Percentiles rank a stretch among this genome's conserved stretches.
Evolutionary conservation across 2,797 vertebrate genomes (phyloP).

Genomic region (Tapera naevia): DNA sequence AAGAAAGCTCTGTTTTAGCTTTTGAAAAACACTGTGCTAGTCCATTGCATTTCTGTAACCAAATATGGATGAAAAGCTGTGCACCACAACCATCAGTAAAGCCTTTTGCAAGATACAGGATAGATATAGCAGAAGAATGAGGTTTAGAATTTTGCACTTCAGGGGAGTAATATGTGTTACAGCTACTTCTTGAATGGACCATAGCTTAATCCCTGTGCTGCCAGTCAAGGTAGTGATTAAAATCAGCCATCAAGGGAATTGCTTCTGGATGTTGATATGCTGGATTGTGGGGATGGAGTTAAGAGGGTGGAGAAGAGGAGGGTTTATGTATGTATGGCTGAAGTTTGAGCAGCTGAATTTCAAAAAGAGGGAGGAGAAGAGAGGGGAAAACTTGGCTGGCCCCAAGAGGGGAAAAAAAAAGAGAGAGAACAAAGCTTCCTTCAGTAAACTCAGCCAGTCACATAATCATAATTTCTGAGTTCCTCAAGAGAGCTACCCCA

Average conservation of each 20-base stretch:
- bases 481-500: neutral
- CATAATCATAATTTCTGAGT: neutral
- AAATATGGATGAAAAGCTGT: slow-evolving; percentile 19
- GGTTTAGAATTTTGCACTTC: slow-evolving; percentile 40
- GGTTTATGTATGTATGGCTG: slow-evolving; percentile 1
- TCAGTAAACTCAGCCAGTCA: slow-evolving; percentile 23
- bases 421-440: slow-evolving; percentile 36
- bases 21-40: neutral
- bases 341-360: slow-evolving; percentile 33
- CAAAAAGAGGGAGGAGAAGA: neutral
- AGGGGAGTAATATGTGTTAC: slow-evolving; percentile 56
- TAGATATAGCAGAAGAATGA: slow-evolving; percentile 13
- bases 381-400: neutral
- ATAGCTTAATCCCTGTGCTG: slow-evolving; percentile 64
- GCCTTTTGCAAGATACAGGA: slow-evolving; percentile 28
- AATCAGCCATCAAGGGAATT: slow-evolving; percentile 66
- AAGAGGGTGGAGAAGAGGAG: neutral
- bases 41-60: slow-evolving; percentile 53
- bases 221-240: slow-evolving; percentile 60
- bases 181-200: slow-evolving; percentile 5
- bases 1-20: neutral
- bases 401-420: neutral
- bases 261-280: slow-evolving; percentile 31
- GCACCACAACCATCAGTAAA: neutral
- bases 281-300: neutral